Base-by-base conservation (phyloP, 2,797 vertebrate species). In the Phoxinus dragarum region DNA sequence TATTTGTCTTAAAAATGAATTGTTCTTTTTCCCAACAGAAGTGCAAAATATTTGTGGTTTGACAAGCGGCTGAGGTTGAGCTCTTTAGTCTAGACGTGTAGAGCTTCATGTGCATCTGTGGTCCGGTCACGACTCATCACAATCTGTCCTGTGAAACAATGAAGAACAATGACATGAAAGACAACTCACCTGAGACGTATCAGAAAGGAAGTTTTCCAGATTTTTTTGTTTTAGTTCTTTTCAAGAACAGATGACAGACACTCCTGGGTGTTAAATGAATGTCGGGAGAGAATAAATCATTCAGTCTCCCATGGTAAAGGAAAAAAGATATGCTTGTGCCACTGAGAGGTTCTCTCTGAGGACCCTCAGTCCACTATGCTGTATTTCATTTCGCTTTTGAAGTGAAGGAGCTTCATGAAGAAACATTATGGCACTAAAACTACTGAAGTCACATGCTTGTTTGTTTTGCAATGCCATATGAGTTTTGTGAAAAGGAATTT, bases 41-140 rank as follows among this genome's bases (percentile, higher is more conserved):
- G 42, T 1, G 56, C 27, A 36, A 66, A 82, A 12, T 66, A 75
- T 38, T 64, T 19, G 21, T 42, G 17, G 59, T 21, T 12, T 84
- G 16, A 42, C 14, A 3, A 67, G 73, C 0, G 3, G 77, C 66
- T 27, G 23, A 64, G 44, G 72, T 54, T 76, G 23, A 52, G 72
- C 21, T 75, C 16, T 82, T 73, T 16, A 73, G 80, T 76, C 81
- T 76, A 66, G 82, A 84, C 44, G 12, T 80, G 77, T 44, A 10
- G 38, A 79, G n/a, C 59, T 31, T 74, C 69, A 59, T 66, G 40
- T 36, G 38, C 11, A 42, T 68, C 59, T 31, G 59, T 56, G n/a
- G 64, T 77, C 44, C 38, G 1, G 49, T 59, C 34, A 56, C 47
- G 27, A n/a, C 49, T 82, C 27, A 36, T 74, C 54, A 77, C 54